phyloP scores from a whole-genome alignment of 64 coral and sea anemone genomes.

The Montipora foliosa region DNA sequence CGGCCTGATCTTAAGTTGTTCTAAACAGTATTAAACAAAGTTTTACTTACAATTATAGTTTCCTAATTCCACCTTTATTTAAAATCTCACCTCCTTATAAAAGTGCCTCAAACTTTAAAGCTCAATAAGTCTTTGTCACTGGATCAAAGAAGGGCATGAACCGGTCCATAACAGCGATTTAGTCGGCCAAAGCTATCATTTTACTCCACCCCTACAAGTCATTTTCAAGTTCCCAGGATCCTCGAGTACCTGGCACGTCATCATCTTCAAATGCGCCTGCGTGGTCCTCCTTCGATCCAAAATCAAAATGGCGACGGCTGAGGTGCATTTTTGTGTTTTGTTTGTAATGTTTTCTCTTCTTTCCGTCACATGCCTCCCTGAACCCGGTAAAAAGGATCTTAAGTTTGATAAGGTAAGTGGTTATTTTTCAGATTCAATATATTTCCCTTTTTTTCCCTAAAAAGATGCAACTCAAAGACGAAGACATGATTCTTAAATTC shows the following conservation, averaged over 20 bases:
- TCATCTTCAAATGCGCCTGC: not conserved
- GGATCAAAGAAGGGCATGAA: too few species aligned
- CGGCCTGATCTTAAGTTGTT: too few species aligned
- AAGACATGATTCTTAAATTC: too few species aligned
- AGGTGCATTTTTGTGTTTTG: slow-evolving; percentile 3
- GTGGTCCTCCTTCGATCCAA: slow-evolving; percentile 41
- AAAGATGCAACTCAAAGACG: not conserved
- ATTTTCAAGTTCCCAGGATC: not conserved
- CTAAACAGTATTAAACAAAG: too few species aligned
- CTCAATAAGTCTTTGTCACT: too few species aligned
- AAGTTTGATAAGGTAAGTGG: slow-evolving; percentile 22
- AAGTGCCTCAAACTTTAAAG: too few species aligned
- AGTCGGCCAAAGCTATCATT: too few species aligned
- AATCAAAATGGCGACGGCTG: slow-evolving; percentile 72
- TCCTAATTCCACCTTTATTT: too few species aligned
- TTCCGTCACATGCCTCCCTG: slow-evolving; percentile 32
- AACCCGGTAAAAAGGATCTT: slow-evolving; percentile 51
- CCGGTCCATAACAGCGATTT: too few species aligned
- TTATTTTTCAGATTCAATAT: not conserved
- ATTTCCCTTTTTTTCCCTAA: not conserved
- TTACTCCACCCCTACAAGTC: not conserved
- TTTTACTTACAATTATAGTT: too few species aligned
- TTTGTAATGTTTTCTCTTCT: slow-evolving; percentile 29
- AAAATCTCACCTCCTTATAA: too few species aligned
- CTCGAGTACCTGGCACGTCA: not conserved